Percentiles rank a stretch among this genome's conserved stretches.
Conservation (phyloP, 2,888 invertebrate species). For the Drosophila paranaensis region DNA sequence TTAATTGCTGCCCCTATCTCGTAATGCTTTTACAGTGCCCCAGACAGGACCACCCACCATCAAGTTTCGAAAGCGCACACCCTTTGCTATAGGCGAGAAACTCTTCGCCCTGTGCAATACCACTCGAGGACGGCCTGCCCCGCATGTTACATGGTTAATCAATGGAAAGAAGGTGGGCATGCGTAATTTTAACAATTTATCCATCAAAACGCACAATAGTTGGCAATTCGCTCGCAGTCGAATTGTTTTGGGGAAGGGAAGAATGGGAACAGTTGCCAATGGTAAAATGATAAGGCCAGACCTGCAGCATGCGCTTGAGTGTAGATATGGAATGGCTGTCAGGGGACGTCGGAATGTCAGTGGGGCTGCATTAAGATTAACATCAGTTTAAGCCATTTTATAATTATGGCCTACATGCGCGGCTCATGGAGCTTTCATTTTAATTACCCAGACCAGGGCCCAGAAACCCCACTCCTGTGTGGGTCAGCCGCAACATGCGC, state of each 20-base stretch:
- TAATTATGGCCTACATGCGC: constrained; percentile 78
- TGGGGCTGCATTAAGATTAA: constrained; percentile 69
- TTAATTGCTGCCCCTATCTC: constrained; percentile 30
- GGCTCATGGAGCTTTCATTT: constrained; percentile 66
- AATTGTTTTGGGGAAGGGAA: constrained; percentile 20
- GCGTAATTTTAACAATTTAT: constrained; percentile 34
- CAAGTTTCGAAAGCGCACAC: constrained; percentile 87
- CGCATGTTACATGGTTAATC: constrained; percentile 90
- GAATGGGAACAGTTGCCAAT: background rate
- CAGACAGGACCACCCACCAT: constrained; percentile 88
- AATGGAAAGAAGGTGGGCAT: constrained; percentile 88
- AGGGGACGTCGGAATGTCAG: constrained; percentile 58
- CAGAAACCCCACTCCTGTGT: constrained; percentile 11
- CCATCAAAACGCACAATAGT: constrained; percentile 11
- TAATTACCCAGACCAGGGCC: constrained; percentile 64
- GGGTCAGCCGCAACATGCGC: constrained; percentile 14
- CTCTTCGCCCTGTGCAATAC: constrained; percentile 90
- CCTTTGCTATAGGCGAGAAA: constrained; percentile 87
- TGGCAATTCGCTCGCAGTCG: constrained; percentile 10
- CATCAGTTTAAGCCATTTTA: constrained; percentile 79
- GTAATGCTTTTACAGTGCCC: constrained; percentile 85
- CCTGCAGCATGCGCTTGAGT: constrained; percentile 1
- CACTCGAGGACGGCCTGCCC: constrained; percentile 88
- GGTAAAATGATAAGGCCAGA: background rate
- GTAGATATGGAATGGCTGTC: constrained; percentile 50